Evolutionary conservation across 2,888 invertebrate genomes (phyloP).

Genomic region (Erebia epiphron): DNA sequence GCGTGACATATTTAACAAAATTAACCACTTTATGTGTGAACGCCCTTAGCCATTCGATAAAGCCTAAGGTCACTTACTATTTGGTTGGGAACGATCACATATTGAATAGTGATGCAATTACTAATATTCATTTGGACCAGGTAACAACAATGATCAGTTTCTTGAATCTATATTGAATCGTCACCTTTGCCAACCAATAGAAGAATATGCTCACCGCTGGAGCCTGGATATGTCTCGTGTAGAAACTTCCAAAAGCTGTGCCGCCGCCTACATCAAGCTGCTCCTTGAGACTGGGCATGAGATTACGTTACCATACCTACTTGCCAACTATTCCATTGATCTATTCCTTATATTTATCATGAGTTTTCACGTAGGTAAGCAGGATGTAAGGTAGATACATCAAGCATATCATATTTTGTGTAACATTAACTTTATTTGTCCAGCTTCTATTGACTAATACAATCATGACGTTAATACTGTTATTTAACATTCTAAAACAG

Average conservation of each 20-base stretch:
- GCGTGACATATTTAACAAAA: slow-evolving; percentile 76
- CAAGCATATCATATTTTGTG: too few species aligned
- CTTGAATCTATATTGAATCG: background rate
- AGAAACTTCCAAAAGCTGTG: too few species aligned
- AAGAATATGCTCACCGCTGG: too few species aligned
- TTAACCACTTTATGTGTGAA: slow-evolving; percentile 78
- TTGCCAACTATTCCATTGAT: background rate
- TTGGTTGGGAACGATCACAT: slow-evolving; percentile 67
- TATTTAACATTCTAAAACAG: slow-evolving; percentile 50
- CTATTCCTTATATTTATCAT: background rate
- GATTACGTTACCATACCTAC: too few species aligned
- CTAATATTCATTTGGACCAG: slow-evolving; percentile 74
- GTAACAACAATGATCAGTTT: slow-evolving; percentile 45
- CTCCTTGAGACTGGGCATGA: background rate
- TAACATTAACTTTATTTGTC: too few species aligned
- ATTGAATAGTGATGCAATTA: slow-evolving; percentile 61
- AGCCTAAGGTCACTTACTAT: slow-evolving; percentile 75
- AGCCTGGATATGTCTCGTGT: too few species aligned
- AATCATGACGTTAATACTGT: too few species aligned
- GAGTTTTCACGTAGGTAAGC: background rate
- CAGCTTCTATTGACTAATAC: too few species aligned
- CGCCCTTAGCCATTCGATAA: slow-evolving; percentile 78
- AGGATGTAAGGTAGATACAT: background rate
- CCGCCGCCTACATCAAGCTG: too few species aligned
- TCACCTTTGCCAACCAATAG: too few species aligned